phyloP scores from a whole-genome alignment of 1,140 invertebrate genomes.

The Coenobita brevimanus region DNA sequence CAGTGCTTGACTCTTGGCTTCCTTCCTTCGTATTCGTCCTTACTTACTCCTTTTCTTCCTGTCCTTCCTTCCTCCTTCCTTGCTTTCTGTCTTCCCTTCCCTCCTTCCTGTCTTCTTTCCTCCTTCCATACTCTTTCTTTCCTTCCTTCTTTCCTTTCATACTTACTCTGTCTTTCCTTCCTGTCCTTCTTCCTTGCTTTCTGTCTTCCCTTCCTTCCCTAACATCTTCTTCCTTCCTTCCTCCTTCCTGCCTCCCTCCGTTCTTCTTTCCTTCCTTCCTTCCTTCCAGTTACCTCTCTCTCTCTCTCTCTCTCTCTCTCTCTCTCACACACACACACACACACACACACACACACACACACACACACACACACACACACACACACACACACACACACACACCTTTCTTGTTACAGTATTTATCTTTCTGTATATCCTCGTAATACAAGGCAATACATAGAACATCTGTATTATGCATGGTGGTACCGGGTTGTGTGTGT shows the following conservation, averaged over 20 bases:
- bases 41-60: neutral
- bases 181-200: neutral
- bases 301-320: slow-evolving; percentile 11
- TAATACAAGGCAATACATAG: too few species aligned
- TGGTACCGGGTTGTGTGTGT: too few species aligned
- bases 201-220: neutral
- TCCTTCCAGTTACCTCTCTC: neutral
- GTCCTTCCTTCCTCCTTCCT: neutral
- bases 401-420: too few species aligned
- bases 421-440: too few species aligned
- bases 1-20: neutral
- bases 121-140: slow-evolving; percentile 1
- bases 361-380: too few species aligned
- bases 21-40: too few species aligned
- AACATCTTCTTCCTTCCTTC: neutral
- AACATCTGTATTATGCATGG: too few species aligned
- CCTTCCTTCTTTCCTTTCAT: neutral
- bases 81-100: neutral
- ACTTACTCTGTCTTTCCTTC: neutral
- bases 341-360: too few species aligned
- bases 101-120: neutral
- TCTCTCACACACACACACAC: neutral
- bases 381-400: too few species aligned
- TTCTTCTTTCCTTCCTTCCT: neutral
- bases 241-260: too few species aligned